Evolutionary conservation across 2,888 invertebrate genomes (phyloP).

Genomic region (Mesorhabditis belari): DNA sequence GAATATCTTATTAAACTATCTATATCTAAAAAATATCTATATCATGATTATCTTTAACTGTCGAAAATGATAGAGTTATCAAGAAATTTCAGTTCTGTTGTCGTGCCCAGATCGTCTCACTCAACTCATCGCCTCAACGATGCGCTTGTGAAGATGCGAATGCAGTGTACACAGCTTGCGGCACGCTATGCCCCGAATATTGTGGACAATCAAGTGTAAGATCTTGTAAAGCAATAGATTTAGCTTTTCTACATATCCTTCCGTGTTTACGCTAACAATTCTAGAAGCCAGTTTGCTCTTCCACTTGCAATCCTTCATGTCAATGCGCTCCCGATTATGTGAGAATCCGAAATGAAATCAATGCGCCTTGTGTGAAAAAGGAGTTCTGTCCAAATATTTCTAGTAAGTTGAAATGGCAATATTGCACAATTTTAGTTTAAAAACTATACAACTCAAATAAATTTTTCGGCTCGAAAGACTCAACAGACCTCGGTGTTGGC

Average conservation of each 20-base stretch:
- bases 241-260: neutral
- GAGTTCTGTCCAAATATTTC: conserved; percentile 17
- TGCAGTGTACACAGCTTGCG: conserved; percentile 32
- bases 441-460: neutral
- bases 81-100: conserved; percentile 9
- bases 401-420: neutral
- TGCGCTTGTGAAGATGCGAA: conserved; percentile 32
- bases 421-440: neutral
- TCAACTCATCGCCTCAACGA: conserved; percentile 29
- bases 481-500: neutral
- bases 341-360: conserved; percentile 26
- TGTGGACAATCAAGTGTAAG: conserved; percentile 27
- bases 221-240: neutral
- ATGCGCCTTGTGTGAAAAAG: conserved; percentile 29
- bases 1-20: conserved; percentile 1
- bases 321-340: conserved; percentile 33
- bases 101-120: conserved; percentile 23
- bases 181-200: conserved; percentile 35
- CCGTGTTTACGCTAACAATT: neutral
- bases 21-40: too few relatives aligned
- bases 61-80: too few relatives aligned
- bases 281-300: conserved; percentile 25
- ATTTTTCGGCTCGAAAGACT: too few relatives aligned
- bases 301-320: conserved; percentile 32
- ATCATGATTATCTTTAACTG: too few relatives aligned